Conservation (phyloP, 2,797 vertebrate species). For the Pteropus rufus region DNA sequence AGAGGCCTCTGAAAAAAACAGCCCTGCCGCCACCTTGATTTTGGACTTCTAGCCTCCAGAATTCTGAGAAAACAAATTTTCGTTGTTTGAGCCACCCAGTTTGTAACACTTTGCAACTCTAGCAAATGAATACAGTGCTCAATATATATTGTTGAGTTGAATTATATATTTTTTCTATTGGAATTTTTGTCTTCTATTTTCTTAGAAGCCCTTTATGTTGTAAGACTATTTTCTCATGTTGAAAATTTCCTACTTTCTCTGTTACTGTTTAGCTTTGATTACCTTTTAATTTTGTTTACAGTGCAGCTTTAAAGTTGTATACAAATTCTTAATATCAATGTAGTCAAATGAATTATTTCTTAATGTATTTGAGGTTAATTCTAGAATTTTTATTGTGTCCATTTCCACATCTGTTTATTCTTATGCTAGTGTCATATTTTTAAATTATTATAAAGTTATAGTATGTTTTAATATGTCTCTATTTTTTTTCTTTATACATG, state of each 20-base stretch:
- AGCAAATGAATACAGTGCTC: background rate
- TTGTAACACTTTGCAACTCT: background rate
- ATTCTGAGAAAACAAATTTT: background rate
- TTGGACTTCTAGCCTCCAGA: background rate
- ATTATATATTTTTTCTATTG: background rate
- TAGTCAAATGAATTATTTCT: conserved; percentile 13
- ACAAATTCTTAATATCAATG: background rate
- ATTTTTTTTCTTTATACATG: conserved; percentile 40
- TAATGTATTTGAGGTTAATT: background rate
- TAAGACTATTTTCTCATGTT: background rate
- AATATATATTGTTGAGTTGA: background rate
- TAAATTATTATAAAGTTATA: conserved; percentile 34
- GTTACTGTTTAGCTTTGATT: background rate
- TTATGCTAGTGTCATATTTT: background rate
- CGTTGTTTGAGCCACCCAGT: background rate
- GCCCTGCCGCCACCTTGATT: background rate
- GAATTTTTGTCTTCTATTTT: background rate
- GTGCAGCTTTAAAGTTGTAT: conserved; percentile 10
- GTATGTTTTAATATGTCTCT: background rate
- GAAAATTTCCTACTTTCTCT: conserved; percentile 26
- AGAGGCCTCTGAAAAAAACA: background rate
- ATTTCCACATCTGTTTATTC: conserved; percentile 29
- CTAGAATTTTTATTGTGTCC: conserved; percentile 19
- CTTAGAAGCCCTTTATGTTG: background rate
- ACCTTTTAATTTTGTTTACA: background rate